Evolutionary conservation across 2,113 vertebrate species (phyloP), one percentile per base, ranked within the genome.

Genomic region (Hydrochoerus hydrochaeris): DNA sequence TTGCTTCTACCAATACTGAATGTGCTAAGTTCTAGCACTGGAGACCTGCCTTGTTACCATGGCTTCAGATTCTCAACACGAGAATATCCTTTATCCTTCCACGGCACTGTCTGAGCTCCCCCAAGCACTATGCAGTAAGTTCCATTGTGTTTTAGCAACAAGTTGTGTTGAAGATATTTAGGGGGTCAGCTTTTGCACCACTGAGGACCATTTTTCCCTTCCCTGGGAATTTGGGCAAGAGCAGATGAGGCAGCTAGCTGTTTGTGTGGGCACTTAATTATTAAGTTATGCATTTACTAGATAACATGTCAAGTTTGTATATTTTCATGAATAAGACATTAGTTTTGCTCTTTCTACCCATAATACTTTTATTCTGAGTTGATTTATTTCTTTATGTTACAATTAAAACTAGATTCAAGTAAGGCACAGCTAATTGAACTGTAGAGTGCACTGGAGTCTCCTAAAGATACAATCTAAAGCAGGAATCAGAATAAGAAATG

Each of bases 401-500:
- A 60, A 94, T 89, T 89, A 95, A 16, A 54, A 95, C 58, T 30
- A 88, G 88, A 93, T 30, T 88, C 49, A 54, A 94, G 24, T 19
- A 26, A 32, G 30, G 38, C 35, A 92, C 5, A 17, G 52, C 38
- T 82, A 73, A 58, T 52, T 94, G 63, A 30, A n/a, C 12, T 46
- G 75, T 24, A 41, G 38, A 88, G 41, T 87, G 52, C 41, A 85
- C 3, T 90, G n/a, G 82, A 49, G 20, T 10, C 7, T 81, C 44
- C 97, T 95, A 87, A 62, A 62, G 84, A 86, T 46, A 90, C 0
- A 90, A 30, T 52, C 52, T 94, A 95, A 88, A 1, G 60, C 17
- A 83, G 57, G 91, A 92, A 96, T 97, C 44, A 94, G 52, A 98
- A 69, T 83, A 85, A 84, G 35, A 90, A 93, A 92, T 0, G 10